Conservation (phyloP, 2,113 vertebrate species). For the Lates calcarifer region DNA sequence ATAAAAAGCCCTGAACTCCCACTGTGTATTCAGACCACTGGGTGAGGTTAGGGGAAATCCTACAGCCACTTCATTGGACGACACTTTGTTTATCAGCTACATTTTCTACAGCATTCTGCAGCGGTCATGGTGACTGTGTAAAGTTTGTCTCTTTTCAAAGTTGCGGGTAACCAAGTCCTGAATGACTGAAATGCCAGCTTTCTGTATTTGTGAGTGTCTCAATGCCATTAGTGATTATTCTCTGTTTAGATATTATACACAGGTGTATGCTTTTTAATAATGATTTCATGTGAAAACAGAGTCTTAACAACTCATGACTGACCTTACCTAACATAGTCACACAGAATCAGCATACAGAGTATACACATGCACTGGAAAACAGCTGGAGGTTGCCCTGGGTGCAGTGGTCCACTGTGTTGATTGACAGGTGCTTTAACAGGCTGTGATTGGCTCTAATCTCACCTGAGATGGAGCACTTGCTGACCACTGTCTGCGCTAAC, state of each 20-base stretch:
- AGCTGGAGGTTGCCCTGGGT: conserved; percentile 59
- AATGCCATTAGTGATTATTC: conserved; percentile 37
- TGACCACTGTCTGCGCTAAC: conserved; percentile 40
- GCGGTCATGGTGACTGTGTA: conserved; percentile 76
- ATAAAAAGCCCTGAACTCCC: conserved; percentile 50
- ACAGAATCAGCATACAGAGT: conserved; percentile 61
- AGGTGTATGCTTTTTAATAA: conserved; percentile 48
- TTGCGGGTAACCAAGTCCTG: conserved; percentile 60
- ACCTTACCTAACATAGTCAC: conserved; percentile 59
- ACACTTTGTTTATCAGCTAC: conserved; percentile 64
- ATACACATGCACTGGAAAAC: conserved; percentile 53
- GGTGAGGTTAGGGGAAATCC: conserved; percentile 67
- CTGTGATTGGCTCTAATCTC: conserved; percentile 78
- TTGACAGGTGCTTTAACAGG: conserved; percentile 75
- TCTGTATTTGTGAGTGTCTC: conserved; percentile 50
- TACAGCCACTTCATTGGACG: conserved; percentile 34
- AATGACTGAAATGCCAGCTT: conserved; percentile 28
- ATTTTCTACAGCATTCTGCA: conserved; percentile 66
- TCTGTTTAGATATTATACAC: conserved; percentile 7
- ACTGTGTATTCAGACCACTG: conserved; percentile 39
- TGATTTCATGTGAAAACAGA: conserved; percentile 54
- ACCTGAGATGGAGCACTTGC: conserved; percentile 68
- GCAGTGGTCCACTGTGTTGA: conserved; percentile 66
- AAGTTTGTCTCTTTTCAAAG: conserved; percentile 76
- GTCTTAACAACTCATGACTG: conserved; percentile 67